Percentiles rank a stretch among this genome's conserved stretches.
These are phyloP conservation scores for Python bivittatus DNA, from an alignment of 2,113 vertebrate species.

Conservation along the genomic window DNA sequence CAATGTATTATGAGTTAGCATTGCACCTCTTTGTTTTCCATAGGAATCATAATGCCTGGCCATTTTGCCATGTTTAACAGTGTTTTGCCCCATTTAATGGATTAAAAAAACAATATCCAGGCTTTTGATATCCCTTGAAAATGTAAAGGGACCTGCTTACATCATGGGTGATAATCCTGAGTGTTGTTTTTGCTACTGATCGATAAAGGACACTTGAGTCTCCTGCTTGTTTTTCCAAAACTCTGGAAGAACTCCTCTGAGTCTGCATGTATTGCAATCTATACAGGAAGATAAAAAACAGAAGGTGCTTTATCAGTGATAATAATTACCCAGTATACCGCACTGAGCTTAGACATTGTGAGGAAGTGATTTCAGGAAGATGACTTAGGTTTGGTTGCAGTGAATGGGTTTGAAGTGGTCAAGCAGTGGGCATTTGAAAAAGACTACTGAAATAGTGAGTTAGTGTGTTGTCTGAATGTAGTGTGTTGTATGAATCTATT, in stretches of 20 bases:
- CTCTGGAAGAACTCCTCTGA: background rate
- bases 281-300: background rate
- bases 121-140: background rate
- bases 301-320: background rate
- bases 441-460: background rate
- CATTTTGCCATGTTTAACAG: background rate
- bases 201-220: background rate
- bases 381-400: background rate
- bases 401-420: background rate
- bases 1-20: background rate
- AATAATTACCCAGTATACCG: background rate
- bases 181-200: background rate
- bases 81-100: background rate
- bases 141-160: background rate
- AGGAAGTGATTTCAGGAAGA: background rate
- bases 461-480: background rate
- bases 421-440: background rate
- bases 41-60: background rate
- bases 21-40: background rate
- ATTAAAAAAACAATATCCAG: background rate
- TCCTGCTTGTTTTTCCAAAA: background rate
- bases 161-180: background rate
- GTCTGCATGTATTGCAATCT: background rate
- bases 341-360: background rate
- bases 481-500: background rate